Evolutionary conservation across 2,888 invertebrate species (phyloP).

Genomic region (Linnaemya vulpina): DNA sequence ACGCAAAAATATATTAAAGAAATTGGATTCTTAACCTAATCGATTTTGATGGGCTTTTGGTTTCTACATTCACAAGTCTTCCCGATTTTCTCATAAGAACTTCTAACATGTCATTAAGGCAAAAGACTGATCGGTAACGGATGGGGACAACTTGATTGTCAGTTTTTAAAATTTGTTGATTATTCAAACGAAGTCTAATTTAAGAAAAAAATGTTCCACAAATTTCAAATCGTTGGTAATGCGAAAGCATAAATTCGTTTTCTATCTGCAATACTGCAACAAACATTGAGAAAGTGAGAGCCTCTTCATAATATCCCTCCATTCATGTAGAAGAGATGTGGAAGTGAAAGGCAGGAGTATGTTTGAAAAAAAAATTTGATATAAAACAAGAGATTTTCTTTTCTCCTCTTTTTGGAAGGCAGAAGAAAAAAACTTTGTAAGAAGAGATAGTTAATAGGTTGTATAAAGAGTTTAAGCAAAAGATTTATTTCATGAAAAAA

Average conservation of each 20-base stretch:
- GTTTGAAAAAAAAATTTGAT: constrained; percentile 13
- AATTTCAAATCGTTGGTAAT: not conserved
- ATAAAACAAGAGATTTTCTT: constrained; percentile 39
- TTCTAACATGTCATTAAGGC: too few relatives aligned
- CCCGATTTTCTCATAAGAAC: too few relatives aligned
- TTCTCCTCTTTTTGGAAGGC: not conserved
- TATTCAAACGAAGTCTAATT: too few relatives aligned
- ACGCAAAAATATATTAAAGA: too few relatives aligned
- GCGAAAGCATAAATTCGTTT: constrained; percentile 22
- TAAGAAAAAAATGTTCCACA: not conserved
- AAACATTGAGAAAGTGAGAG: not conserved
- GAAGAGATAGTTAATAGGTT: constrained; percentile 66
- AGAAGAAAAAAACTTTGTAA: constrained; percentile 18
- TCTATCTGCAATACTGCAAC: constrained; percentile 9
- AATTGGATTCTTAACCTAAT: too few relatives aligned
- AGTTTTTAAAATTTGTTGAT: too few relatives aligned
- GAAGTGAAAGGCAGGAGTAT: not conserved
- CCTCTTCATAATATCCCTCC: constrained; percentile 9
- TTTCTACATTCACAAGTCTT: too few relatives aligned
- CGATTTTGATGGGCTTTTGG: too few relatives aligned
- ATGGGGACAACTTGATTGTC: too few relatives aligned
- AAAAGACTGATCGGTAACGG: too few relatives aligned
- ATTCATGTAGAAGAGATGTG: constrained; percentile 8
- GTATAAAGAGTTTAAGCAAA: constrained; percentile 57
- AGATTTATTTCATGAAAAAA: constrained; percentile 63